Evolutionary conservation across 2,113 vertebrate genomes (phyloP).

Genomic region (Suricata suricatta): DNA sequence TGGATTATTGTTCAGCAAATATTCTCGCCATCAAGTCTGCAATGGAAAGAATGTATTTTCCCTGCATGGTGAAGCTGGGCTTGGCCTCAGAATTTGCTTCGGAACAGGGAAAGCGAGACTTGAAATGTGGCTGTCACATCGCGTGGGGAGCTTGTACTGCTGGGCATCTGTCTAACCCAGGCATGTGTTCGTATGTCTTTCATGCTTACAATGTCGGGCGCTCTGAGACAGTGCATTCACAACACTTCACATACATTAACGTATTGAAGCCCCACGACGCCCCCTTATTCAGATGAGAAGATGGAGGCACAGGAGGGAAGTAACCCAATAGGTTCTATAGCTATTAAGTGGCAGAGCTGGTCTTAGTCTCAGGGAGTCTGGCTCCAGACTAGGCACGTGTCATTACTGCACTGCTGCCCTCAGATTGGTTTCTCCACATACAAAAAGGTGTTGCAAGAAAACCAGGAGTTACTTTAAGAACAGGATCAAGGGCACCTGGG

Average conservation of each 20-base stretch:
- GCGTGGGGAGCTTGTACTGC: neutral
- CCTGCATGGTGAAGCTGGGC: neutral
- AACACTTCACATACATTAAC: rapidly evolving
- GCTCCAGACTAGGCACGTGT: neutral
- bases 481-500: neutral
- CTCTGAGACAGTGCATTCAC: neutral
- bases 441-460: neutral
- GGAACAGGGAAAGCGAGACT: too few relatives aligned
- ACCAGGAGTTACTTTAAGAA: neutral
- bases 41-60: neutral
- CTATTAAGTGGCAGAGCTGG: neutral
- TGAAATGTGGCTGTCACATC: neutral
- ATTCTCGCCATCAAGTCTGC: rapidly evolving
- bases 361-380: neutral
- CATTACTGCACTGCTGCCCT: neutral
- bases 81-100: neutral
- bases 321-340: rapidly evolving
- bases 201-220: rapidly evolving
- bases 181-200: rapidly evolving
- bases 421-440: neutral
- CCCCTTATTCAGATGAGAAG: neutral
- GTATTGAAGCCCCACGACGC: neutral
- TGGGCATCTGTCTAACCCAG: neutral
- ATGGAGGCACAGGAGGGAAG: rapidly evolving
- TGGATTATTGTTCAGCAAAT: neutral